phyloP scores from a whole-genome alignment of 2,888 invertebrate genomes.

The Lingula anatina region DNA sequence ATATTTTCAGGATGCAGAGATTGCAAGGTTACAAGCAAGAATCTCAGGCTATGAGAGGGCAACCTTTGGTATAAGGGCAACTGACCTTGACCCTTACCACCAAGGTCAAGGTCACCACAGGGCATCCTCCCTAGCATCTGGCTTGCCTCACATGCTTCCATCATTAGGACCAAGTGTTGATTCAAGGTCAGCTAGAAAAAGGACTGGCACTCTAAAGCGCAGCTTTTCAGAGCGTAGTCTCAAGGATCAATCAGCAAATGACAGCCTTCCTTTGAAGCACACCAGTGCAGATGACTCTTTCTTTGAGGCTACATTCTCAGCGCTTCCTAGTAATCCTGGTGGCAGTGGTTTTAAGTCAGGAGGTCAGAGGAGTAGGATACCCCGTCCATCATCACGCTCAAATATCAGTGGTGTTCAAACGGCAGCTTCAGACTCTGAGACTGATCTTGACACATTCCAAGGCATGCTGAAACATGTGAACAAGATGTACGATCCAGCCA shows the following conservation, averaged over 20 bases:
- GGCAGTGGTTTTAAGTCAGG: neutral
- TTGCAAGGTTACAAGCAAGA: constrained; percentile 28
- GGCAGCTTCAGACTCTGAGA: constrained; percentile 1
- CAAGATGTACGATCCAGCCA: neutral
- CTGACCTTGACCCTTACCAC: neutral
- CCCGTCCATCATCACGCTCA: neutral
- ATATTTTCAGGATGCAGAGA: constrained; percentile 17
- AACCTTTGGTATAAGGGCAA: constrained; percentile 7
- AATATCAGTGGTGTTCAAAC: neutral
- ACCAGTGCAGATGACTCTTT: neutral
- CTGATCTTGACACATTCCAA: constrained; percentile 2
- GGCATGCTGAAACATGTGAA: constrained; percentile 6
- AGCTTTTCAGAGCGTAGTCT: neutral
- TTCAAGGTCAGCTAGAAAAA: neutral
- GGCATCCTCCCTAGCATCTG: constrained; percentile 1
- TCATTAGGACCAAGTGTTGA: neutral
- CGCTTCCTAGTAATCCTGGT: neutral
- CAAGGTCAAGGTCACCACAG: neutral
- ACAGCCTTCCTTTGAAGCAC: too few relatives aligned
- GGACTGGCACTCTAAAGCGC: neutral
- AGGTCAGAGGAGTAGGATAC: neutral
- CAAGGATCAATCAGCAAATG: neutral
- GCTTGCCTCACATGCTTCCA: neutral
- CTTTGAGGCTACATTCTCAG: too few relatives aligned
- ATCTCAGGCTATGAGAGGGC: constrained; percentile 27